Percentiles rank a stretch among this genome's conserved stretches.
Conservation (phyloP, 2,797 vertebrate genomes). For the Calcarius lapponicus region DNA sequence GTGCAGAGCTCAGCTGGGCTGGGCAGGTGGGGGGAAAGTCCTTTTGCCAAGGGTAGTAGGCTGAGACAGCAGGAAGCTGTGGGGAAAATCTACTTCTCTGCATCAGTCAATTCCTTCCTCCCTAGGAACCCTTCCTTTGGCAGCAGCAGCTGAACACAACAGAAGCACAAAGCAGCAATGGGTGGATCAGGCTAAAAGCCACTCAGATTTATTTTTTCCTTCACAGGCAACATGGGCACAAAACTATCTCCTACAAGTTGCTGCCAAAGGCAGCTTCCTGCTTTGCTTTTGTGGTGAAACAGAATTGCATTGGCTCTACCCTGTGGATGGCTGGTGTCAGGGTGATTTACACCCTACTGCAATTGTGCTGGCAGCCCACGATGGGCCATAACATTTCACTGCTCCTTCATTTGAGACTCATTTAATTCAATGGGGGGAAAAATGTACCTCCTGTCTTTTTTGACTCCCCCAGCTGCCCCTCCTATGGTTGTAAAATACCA, state of each 20-base stretch:
- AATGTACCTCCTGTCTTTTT: background rate
- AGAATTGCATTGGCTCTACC: background rate
- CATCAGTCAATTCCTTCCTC: background rate
- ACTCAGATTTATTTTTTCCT: background rate
- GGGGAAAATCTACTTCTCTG: background rate
- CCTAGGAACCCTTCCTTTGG: background rate
- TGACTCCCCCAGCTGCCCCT: rapidly evolving
- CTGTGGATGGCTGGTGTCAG: rapidly evolving
- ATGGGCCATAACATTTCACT: background rate
- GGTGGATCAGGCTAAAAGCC: background rate
- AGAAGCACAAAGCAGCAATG: background rate
- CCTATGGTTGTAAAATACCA: background rate
- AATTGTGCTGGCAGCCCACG: background rate
- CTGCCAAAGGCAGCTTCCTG: background rate
- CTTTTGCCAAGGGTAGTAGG: background rate
- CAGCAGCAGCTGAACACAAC: background rate
- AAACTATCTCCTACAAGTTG: background rate
- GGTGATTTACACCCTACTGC: rapidly evolving
- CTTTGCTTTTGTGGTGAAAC: background rate
- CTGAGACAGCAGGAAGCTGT: background rate
- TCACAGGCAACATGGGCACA: rapidly evolving
- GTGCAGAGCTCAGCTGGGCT: background rate
- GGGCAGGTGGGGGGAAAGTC: background rate
- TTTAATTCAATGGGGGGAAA: rapidly evolving
- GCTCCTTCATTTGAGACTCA: background rate